Evolutionary conservation across 2,888 invertebrate genomes (phyloP).

Genomic region (Spisula solida): DNA sequence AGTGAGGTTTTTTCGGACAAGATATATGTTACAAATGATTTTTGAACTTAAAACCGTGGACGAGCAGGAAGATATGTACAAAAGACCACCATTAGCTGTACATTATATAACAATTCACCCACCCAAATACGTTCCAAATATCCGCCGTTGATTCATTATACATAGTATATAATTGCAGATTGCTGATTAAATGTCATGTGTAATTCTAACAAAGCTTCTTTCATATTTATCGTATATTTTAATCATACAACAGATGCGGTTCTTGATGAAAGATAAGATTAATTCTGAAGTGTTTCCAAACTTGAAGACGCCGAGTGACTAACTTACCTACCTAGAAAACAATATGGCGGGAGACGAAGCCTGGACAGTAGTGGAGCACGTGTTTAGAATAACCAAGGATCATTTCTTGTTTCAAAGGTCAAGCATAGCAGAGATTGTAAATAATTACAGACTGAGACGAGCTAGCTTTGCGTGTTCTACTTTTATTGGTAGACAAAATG

Average conservation of each 20-base stretch:
- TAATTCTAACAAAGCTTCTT: too few species aligned
- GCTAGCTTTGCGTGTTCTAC: neutral
- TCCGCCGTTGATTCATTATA: too few species aligned
- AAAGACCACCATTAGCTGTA: too few species aligned
- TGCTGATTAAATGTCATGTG: too few species aligned
- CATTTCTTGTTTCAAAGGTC: neutral
- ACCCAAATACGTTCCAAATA: too few species aligned
- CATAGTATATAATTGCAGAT: too few species aligned
- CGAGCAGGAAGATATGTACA: too few species aligned
- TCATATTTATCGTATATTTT: too few species aligned
- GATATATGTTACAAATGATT: too few species aligned
- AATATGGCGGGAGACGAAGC: slow-evolving; percentile 21
- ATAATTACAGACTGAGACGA: neutral
- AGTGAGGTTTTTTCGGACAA: too few species aligned
- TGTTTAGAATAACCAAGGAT: slow-evolving; percentile 3
- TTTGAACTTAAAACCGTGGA: too few species aligned
- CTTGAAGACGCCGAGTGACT: neutral
- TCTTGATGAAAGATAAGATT: slow-evolving; percentile 8
- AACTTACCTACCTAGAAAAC: slow-evolving; percentile 22
- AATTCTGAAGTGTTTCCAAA: neutral
- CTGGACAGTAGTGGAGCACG: slow-evolving; percentile 26
- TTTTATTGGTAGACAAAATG: slow-evolving; percentile 25
- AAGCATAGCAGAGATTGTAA: slow-evolving; percentile 35
- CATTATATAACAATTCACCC: too few species aligned
- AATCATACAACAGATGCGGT: neutral